Base-by-base conservation (phyloP, 2,888 invertebrate genomes). In the Ichneumoninae sp. region DNA sequence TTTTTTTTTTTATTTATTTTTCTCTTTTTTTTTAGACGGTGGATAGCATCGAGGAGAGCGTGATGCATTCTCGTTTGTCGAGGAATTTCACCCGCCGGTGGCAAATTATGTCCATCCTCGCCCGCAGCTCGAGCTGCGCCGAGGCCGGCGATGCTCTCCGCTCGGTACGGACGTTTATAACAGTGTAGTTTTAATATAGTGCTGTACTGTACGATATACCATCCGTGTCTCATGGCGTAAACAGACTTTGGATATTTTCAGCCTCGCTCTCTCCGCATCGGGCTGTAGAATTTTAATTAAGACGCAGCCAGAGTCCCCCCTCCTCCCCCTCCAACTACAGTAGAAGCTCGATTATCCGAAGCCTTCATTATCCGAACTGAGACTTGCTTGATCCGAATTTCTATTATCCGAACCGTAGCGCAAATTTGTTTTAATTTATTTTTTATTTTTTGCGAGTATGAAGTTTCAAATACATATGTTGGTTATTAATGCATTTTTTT, bases 241-340 rank as follows among this genome's bases (percentile, higher is more conserved):
- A 75, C 60, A 47, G 74, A 69, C 33, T 60, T 65, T 19, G 54
- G 36, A 70, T 80, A 75, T 81, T 70, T 65, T 7, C 8, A 26
- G 33, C 30, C 44, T 26, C 16, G 44, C 22, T 36, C 33, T 40
- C 63, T 71, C 60, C 57, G 47, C 75, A 60, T 33, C 69, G 7
- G 26, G 47, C 60, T 69, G 60, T 33, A 60, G 54, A 68, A 77
- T 71, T 68, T 83, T 77, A 73, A 83, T 78, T 78, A 60, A 73
- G 66, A 73, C 50, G 50, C 36, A 73, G 73, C 68, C 60, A 66
- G 30, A 83, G 50, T 60, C 47, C 57, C 19, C 22, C 26, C 60
- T 30, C 60, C 26, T 33, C 26, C 33, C 44, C 7, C 16, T 26
- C 40, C 40, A 52, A 30, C 50, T 22, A 13, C 33, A 33, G 33